Evolutionary conservation across 2,888 invertebrate species (phyloP).

Genomic region (Melinaea menophilus): DNA sequence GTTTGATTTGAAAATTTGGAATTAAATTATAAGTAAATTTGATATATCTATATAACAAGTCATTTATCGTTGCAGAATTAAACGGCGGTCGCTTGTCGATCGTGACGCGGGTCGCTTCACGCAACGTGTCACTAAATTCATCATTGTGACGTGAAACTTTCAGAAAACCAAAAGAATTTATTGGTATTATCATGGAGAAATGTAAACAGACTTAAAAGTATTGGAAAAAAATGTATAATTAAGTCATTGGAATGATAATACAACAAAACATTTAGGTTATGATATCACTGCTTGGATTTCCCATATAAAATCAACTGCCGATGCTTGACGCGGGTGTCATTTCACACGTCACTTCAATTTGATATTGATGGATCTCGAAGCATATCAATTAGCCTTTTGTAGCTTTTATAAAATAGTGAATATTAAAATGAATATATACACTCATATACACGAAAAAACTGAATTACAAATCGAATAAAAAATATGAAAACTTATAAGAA

Average conservation of each 20-base stretch:
- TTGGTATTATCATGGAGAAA: neutral
- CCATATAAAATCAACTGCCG: too few relatives aligned
- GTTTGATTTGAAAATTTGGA: too few relatives aligned
- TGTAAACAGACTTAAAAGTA: neutral
- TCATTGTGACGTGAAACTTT: slow-evolving; percentile 3
- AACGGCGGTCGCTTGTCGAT: slow-evolving; percentile 9
- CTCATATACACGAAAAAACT: neutral
- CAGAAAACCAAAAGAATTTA: neutral
- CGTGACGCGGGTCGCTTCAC: slow-evolving; percentile 21
- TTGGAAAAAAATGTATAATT: too few relatives aligned
- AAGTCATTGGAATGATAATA: too few relatives aligned
- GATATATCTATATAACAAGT: slow-evolving; percentile 5
- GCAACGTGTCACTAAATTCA: slow-evolving; percentile 13
- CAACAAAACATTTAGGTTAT: too few relatives aligned
- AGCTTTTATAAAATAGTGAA: too few relatives aligned
- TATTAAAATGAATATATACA: too few relatives aligned
- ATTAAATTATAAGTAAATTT: too few relatives aligned
- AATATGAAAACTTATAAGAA: neutral
- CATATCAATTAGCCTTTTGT: neutral
- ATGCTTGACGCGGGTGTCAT: too few relatives aligned
- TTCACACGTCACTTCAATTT: too few relatives aligned
- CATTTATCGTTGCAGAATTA: slow-evolving; percentile 2
- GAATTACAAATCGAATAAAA: neutral
- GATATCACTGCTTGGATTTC: too few relatives aligned
- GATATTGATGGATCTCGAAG: neutral